Base-by-base conservation (phyloP, 2,888 invertebrate genomes). In the Drosophila cognata region DNA sequence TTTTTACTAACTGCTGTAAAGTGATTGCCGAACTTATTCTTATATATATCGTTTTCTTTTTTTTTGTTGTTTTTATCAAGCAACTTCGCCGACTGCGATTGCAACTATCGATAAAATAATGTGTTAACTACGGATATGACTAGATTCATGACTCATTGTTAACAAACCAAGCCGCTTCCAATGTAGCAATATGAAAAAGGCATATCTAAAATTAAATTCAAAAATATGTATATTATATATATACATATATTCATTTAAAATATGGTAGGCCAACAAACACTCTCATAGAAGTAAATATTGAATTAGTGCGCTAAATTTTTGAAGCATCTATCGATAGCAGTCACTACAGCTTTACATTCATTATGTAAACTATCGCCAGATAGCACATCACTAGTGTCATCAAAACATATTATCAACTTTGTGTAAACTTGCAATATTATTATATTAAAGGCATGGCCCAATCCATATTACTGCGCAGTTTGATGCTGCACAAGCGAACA, bases 401-500 rank as follows among this genome's bases (percentile, higher is more conserved):
- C 52, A 64, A 60, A 76, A 67, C 87, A 84, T 71, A 74, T 89
- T 88, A 65, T 81, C 60, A 28, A 33, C 53, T 65, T 48, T 59
- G 46, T 28, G 61, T 58, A 51, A 66, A 58, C 68, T 74, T 72
- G 25, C 21, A 25, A 67, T 25, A 41, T 35, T 56, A 46, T 67
- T 67, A 51, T 5, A 61, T 21, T 56, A 48, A 41, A 57, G 60
- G 46, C 36, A 91, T 91, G 91, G 74, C 87, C 8, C 88, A 89
- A 53, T 66, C 88, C 29, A 68, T 86, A 35, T 57, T 91, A 59
- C 58, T 91, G 60, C 90, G 92, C 25, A 81, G 82, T 61, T 64
- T 90, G 16, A 11, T 77, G 35, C 61, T 74, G 36, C 77, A 82
- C 16, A 81, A 75, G 25, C 77, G 79, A 21, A 57, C 52, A 11